Base-by-base conservation (phyloP, 2,888 invertebrate genomes). In the Parthenolecanium corni region DNA sequence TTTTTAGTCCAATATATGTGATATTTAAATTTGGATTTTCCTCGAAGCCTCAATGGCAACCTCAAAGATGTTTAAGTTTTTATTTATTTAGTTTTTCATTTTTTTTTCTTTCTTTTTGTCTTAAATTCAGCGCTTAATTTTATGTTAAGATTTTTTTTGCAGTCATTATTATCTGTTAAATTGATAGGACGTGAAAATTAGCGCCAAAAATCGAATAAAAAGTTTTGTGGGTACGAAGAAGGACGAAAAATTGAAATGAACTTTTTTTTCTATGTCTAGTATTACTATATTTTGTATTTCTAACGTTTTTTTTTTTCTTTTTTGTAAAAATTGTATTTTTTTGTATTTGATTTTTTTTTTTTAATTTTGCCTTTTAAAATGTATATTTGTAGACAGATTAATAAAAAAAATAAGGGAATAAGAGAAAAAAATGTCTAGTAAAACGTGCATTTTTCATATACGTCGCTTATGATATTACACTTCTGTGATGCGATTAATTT, bases 1-100 rank as follows among this genome's bases (percentile, higher is more conserved):
- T 23, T 49, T 49, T 49, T 49, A 49, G 49, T 49, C 49, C 49
- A 49, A 49, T 18, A 20, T 21, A 49, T 49, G 49, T 49, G 49
- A 49, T 49, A 49, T 49, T 31, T 49, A 49, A 20, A 20, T 49
- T 49, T 21, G 49, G 49, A 23, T 49, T 23, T 49, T 49, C 6
- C 18, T 49, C 31, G 21, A 3, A 20, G 49, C 23, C 21, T 49
- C 14, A 49, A 11, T 21, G 49, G 23, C 49, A 14, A 12, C 3
- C 14, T 42, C 44, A 42, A 42, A 18, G 44, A 42, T 42, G 44
- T 42, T 31, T 31, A 31, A 31, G 31, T 31, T 31, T 31, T 31
- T n/a, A n/a, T n/a, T n/a, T n/a, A n/a, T n/a, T n/a, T n/a, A n/a
- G n/a, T n/a, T n/a, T n/a, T n/a, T n/a, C n/a, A n/a, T n/a, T n/a